These are phyloP conservation scores for Onchidella celtica DNA, from an alignment of 2,888 invertebrate genomes.

Conservation along the genomic window DNA sequence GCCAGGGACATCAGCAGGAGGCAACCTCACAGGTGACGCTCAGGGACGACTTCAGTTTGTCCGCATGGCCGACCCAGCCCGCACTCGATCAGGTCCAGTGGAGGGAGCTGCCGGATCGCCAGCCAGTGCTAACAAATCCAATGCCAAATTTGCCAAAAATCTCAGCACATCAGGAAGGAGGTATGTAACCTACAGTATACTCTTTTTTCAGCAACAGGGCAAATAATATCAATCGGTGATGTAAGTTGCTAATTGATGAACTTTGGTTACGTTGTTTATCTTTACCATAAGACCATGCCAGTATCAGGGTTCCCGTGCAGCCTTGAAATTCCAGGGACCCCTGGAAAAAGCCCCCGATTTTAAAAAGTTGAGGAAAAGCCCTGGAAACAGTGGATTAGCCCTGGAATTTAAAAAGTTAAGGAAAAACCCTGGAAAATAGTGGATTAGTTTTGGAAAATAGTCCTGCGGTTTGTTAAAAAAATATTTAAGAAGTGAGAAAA, in stretches of 20 bases:
- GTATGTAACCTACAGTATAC: no score
- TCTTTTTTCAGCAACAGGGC: neutral
- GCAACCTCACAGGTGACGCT: conserved; percentile 17
- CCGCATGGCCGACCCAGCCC: conserved; percentile 31
- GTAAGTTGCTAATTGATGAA: neutral
- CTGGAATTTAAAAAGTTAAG: no score
- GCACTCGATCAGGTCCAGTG: conserved; percentile 15
- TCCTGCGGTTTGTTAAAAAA: no score
- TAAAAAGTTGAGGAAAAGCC: no score
- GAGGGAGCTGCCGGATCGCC: conserved; percentile 34
- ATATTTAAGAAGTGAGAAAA: no score
- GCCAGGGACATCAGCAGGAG: conserved; percentile 1
- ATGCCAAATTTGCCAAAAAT: conserved; percentile 48
- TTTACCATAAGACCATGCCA: neutral
- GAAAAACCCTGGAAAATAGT: no score
- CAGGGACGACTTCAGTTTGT: conserved; percentile 32
- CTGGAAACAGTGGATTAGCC: no score
- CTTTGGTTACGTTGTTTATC: neutral
- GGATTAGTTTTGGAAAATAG: no score
- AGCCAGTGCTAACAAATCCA: conserved; percentile 44
- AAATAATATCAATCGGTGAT: neutral
- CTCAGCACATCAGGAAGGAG: conserved; percentile 41
- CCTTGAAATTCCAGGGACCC: no score
- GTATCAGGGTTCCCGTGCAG: no score
- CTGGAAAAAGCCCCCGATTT: no score